These are phyloP conservation scores for Folsomia manolachei DNA, from an alignment of 2,888 invertebrate species.

Conservation along the genomic window DNA sequence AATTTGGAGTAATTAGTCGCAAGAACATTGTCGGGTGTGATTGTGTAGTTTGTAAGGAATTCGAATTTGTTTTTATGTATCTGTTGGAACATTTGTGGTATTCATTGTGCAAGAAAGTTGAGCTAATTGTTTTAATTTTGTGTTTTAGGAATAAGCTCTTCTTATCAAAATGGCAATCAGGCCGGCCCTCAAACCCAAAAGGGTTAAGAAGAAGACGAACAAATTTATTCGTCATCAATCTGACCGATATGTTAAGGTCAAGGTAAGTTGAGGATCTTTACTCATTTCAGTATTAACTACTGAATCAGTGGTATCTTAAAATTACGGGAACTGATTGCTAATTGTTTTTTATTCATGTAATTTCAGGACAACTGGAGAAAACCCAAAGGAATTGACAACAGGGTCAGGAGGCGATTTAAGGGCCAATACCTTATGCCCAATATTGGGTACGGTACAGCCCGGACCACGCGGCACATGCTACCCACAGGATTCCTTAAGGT, in stretches of 20 bases:
- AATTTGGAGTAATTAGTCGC: too few relatives aligned
- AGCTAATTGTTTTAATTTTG: not conserved
- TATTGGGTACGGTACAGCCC: constrained; percentile 97
- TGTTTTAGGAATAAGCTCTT: not conserved
- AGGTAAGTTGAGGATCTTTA: constrained; percentile 70
- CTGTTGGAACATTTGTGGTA: too few relatives aligned
- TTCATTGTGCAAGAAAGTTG: not conserved
- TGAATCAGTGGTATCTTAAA: too few relatives aligned
- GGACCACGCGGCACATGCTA: constrained; percentile 92
- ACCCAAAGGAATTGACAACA: constrained; percentile 99
- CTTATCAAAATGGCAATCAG: constrained; percentile 64
- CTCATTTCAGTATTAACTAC: too few relatives aligned
- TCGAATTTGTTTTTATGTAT: too few relatives aligned
- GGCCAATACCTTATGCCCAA: constrained; percentile 98
- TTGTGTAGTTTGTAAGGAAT: too few relatives aligned
- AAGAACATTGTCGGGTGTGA: too few relatives aligned
- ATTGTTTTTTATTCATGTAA: constrained; percentile 49
- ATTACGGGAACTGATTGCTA: not conserved
- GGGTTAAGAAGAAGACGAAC: constrained; percentile 96
- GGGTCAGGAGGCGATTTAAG: constrained; percentile 98
- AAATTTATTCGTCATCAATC: constrained; percentile 98
- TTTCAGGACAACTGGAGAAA: constrained; percentile 95
- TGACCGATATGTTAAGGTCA: constrained; percentile 93
- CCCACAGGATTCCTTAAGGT: constrained; percentile 98
- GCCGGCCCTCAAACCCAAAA: constrained; percentile 82